Conservation (phyloP, 2,888 invertebrate species). For the Neria commutata region DNA sequence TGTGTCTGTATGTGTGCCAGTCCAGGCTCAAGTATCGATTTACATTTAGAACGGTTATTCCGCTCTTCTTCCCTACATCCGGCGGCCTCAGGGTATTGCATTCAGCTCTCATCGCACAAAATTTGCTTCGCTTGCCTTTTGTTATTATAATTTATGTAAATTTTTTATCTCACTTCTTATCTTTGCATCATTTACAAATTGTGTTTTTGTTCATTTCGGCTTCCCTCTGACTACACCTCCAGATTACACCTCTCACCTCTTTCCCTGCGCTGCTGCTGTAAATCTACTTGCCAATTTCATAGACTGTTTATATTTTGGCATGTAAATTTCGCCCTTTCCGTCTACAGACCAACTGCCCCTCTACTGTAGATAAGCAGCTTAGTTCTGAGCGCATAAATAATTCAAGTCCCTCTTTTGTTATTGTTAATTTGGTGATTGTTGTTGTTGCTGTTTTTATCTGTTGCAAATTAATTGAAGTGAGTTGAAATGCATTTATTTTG, state of each 20-base stretch:
- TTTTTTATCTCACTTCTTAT: constrained; percentile 39
- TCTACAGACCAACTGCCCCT: no score
- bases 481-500: background rate
- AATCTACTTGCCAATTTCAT: background rate
- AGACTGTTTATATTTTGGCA: background rate
- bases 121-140: background rate
- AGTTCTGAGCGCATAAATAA: no score
- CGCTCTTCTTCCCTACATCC: no score
- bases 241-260: no score
- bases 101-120: background rate
- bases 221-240: background rate
- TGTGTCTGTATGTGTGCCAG: no score
- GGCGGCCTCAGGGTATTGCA: no score
- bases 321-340: no score
- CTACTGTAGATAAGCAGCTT: no score
- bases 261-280: background rate
- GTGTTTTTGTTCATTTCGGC: constrained; percentile 22
- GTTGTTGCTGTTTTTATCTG: background rate
- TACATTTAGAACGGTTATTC: no score
- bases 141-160: constrained; percentile 47
- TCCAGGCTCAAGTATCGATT: no score
- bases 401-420: background rate
- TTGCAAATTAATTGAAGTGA: no score
- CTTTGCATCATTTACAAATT: constrained; percentile 49
- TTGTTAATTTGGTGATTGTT: no score